Percentiles rank a stretch among this genome's conserved stretches.
Conservation (phyloP, 2,797 vertebrate species). For the Xiphophorus birchmanni region DNA sequence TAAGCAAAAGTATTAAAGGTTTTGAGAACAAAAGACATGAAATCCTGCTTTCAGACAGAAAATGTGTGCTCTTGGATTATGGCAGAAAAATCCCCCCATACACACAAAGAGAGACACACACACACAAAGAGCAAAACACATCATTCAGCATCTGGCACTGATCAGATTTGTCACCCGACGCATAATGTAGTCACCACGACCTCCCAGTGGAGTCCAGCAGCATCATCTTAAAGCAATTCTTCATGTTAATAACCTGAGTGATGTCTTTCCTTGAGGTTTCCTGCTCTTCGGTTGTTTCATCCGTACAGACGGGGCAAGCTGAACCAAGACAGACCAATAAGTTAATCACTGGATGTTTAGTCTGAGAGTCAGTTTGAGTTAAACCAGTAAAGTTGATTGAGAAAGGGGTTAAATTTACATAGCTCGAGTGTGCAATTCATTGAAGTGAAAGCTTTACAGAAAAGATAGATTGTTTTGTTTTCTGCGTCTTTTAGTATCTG, state of each 20-base stretch:
- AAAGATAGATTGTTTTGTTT: constrained; percentile 32
- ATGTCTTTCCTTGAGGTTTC: constrained; percentile 41
- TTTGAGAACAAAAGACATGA: too few species aligned
- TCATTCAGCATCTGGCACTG: constrained; percentile 25
- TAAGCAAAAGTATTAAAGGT: too few species aligned
- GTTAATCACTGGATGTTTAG: constrained; percentile 29
- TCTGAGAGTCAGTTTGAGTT: constrained; percentile 15
- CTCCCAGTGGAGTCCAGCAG: constrained; percentile 42
- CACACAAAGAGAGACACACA: background rate
- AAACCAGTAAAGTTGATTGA: background rate
- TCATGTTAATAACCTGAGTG: constrained; percentile 51
- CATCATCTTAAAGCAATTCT: constrained; percentile 57
- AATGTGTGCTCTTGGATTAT: too few species aligned
- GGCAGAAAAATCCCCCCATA: too few species aligned
- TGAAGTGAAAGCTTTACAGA: constrained; percentile 20
- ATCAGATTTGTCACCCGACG: constrained; percentile 56
- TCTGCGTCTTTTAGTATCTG: background rate
- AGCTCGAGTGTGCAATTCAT: constrained; percentile 45
- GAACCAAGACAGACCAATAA: background rate
- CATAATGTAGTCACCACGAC: constrained; percentile 44
- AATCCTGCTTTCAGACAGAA: too few species aligned
- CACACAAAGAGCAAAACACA: background rate
- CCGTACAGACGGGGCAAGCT: constrained; percentile 22
- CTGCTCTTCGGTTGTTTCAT: constrained; percentile 40
- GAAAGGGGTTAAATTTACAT: constrained; percentile 22